These are phyloP conservation scores for Lutjanus argentimaculatus DNA, from an alignment of 2,797 vertebrate species.

Conservation along the genomic window DNA sequence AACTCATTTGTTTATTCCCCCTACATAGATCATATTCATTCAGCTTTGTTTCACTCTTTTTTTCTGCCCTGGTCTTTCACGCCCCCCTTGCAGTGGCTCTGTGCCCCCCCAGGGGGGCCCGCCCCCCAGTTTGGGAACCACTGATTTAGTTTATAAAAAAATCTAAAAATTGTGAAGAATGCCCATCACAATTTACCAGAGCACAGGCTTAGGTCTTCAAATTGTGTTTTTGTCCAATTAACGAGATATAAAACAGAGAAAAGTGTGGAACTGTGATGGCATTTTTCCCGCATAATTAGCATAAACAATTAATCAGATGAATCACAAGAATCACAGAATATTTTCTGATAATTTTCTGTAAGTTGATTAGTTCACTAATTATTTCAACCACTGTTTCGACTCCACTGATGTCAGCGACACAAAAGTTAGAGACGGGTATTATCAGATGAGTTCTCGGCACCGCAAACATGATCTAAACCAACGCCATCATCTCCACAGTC, in stretches of 20 bases:
- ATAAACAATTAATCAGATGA: slow-evolving; percentile 8
- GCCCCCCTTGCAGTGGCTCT: too few species aligned
- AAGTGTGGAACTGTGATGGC: background rate
- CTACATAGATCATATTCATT: too few species aligned
- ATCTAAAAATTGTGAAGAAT: background rate
- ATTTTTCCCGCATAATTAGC: background rate
- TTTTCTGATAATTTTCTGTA: background rate
- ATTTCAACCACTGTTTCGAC: background rate
- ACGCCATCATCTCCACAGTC: slow-evolving; percentile 30
- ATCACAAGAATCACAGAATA: background rate
- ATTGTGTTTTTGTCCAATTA: background rate
- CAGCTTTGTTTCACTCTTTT: too few species aligned
- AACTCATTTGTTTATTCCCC: too few species aligned
- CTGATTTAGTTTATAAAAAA: background rate
- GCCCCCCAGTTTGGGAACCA: too few species aligned
- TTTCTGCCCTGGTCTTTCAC: too few species aligned
- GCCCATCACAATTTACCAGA: background rate
- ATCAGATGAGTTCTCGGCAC: slow-evolving; percentile 21
- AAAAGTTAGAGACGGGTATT: slow-evolving; percentile 17
- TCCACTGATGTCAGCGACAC: background rate
- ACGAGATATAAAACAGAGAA: background rate
- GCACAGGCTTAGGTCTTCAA: background rate
- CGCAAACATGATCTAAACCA: slow-evolving; percentile 29
- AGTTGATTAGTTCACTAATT: slow-evolving; percentile 9
- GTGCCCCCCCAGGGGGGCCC: too few species aligned